These are phyloP conservation scores for Nasonia vitripennis DNA, from an alignment of 1,140 invertebrate species.

Conservation along the genomic window DNA sequence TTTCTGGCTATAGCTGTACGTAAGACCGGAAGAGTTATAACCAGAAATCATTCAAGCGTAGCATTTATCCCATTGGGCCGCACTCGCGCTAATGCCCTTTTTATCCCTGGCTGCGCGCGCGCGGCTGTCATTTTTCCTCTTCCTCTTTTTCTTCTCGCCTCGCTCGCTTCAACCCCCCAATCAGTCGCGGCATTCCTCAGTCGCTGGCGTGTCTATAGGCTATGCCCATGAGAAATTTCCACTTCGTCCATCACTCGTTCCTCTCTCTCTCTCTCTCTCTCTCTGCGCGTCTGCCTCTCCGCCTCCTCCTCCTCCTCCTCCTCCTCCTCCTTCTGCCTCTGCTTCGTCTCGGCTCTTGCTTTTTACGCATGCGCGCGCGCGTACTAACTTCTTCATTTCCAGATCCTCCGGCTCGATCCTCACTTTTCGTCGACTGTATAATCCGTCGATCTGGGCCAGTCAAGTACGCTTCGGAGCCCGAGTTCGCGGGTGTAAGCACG, in stretches of 20 bases:
- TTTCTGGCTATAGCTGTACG: background rate
- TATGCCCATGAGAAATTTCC: slow-evolving; percentile 46
- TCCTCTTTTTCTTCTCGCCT: slow-evolving; percentile 27
- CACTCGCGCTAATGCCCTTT: slow-evolving; percentile 36
- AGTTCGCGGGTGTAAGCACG: background rate
- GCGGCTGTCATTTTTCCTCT: slow-evolving; percentile 14
- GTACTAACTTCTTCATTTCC: slow-evolving; percentile 47
- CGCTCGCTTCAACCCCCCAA: background rate
- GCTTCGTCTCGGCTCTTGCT: background rate
- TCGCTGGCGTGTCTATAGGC: slow-evolving; percentile 40
- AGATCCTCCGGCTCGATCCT: background rate
- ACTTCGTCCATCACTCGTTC: slow-evolving; percentile 43
- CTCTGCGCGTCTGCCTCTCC: background rate
- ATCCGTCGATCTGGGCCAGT: slow-evolving; percentile 27
- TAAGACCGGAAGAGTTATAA: slow-evolving; percentile 48
- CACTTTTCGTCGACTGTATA: slow-evolving; percentile 7
- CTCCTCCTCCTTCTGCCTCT: slow-evolving; percentile 6
- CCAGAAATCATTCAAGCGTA: slow-evolving; percentile 49
- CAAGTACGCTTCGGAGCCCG: background rate
- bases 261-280: background rate
- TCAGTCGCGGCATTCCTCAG: slow-evolving; percentile 48
- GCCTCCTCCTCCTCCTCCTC: background rate
- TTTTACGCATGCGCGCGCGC: background rate
- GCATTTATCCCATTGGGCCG: slow-evolving; percentile 33
- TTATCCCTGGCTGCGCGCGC: slow-evolving; percentile 13